A percentile compares a stretch with the other conserved stretches of the same genome.
These are phyloP conservation scores for Frankliniella fusca DNA, from an alignment of 2,888 invertebrate species.

Conservation along the genomic window DNA sequence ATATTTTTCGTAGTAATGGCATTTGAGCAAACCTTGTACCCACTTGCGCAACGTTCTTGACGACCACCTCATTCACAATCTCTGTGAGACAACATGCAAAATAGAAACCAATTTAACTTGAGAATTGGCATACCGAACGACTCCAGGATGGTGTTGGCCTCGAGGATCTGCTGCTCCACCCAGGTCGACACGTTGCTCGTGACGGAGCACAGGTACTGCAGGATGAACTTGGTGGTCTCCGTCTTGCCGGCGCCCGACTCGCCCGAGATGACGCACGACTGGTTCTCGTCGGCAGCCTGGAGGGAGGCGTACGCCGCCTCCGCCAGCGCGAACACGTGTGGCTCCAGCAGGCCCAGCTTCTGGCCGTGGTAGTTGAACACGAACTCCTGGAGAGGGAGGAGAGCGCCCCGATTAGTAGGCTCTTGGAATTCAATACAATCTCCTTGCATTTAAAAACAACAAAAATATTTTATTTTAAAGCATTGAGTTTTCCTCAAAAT, in stretches of 20 bases:
- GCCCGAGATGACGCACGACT: slow-evolving; percentile 87
- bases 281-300: slow-evolving; percentile 58
- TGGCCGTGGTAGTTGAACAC: slow-evolving; percentile 77
- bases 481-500: no score
- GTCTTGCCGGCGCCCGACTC: slow-evolving; percentile 93
- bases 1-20: no score
- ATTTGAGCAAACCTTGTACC: no score
- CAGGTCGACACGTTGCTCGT: slow-evolving; percentile 78
- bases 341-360: slow-evolving; percentile 75
- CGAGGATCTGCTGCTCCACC: slow-evolving; percentile 94
- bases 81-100: no score
- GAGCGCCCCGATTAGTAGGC: no score
- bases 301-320: slow-evolving; percentile 81
- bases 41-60: no score
- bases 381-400: slow-evolving; percentile 60
- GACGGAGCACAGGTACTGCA: slow-evolving; percentile 87
- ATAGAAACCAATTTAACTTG: no score
- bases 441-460: no score
- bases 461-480: no score
- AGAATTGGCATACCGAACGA: slow-evolving; percentile 68
- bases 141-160: slow-evolving; percentile 88
- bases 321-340: slow-evolving; percentile 86
- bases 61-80: no score
- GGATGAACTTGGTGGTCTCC: slow-evolving; percentile 85
- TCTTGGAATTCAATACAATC: no score